Percentiles rank a stretch among this genome's conserved stretches.
Conservation (phyloP, 2,888 invertebrate genomes). For the Drosophila borborema region DNA sequence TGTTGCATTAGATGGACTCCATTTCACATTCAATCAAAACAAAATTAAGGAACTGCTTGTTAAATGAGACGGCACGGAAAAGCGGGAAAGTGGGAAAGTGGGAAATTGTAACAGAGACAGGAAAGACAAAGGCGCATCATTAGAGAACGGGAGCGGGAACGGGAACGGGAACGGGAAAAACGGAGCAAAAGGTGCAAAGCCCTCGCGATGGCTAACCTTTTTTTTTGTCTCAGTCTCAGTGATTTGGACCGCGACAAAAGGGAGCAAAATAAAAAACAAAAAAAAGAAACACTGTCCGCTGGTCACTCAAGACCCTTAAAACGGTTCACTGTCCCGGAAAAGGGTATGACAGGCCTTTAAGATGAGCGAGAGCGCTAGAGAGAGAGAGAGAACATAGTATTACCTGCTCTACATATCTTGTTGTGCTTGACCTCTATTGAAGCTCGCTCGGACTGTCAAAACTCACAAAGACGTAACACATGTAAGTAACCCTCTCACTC, state of each 20-base stretch:
- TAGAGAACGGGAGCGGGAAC: constrained; percentile 44
- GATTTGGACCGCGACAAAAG: constrained; percentile 38
- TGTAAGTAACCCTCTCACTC: constrained; percentile 1
- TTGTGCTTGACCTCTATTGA: constrained; percentile 9
- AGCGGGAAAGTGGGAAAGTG: constrained; percentile 2
- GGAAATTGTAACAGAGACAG: constrained; percentile 4
- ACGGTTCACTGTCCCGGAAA: constrained; percentile 29
- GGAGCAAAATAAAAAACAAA: constrained; percentile 1
- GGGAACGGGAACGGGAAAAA: constrained; percentile 13
- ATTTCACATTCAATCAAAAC: constrained; percentile 72
- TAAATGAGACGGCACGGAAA: constrained; percentile 62
- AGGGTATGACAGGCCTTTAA: constrained; percentile 51
- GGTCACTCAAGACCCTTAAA: constrained; percentile 25
- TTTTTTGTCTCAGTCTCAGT: constrained; percentile 41
- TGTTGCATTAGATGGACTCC: constrained; percentile 25
- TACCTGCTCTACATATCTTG: constrained; percentile 30
- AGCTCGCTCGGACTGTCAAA: constrained; percentile 4
- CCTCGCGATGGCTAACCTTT: constrained; percentile 31
- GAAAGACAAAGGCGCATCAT: constrained; percentile 53
- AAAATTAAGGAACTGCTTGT: constrained; percentile 59
- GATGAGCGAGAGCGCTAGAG: not conserved
- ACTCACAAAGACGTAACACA: constrained; percentile 2
- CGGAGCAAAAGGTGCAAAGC: constrained; percentile 21
- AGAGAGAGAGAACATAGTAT: not conserved
- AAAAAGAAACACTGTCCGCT: constrained; percentile 28